Percentiles rank a stretch among this genome's conserved stretches.
Conservation (phyloP, 2,888 invertebrate genomes). For the Nemurella pictetii region DNA sequence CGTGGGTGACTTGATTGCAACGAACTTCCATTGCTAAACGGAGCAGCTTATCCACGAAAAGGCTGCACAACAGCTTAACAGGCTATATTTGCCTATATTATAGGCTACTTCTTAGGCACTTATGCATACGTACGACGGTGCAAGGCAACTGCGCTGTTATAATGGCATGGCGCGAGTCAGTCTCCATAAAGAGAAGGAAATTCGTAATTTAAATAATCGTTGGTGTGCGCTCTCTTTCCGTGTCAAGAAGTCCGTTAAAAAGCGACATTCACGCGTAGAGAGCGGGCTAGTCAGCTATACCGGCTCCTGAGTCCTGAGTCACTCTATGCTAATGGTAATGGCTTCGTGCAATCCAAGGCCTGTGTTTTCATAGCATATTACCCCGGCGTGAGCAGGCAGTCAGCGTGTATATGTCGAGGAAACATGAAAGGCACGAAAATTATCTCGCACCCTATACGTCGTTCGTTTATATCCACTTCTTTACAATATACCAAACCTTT, state of each 20-base stretch:
- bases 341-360: background rate
- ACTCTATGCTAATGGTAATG: conserved; percentile 23
- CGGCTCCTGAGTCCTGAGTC: background rate
- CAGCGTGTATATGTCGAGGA: conserved; percentile 7
- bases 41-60: background rate
- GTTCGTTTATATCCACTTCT: background rate
- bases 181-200: conserved; percentile 31
- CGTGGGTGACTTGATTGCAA: background rate
- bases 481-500: conserved; percentile 20
- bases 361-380: background rate
- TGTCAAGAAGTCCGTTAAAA: conserved; percentile 24
- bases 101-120: background rate
- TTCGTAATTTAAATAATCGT: conserved; percentile 32
- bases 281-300: background rate
- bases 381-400: background rate
- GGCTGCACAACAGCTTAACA: background rate
- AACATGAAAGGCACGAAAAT: conserved; percentile 20
- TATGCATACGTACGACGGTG: background rate
- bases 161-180: conserved; percentile 22
- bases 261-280: background rate
- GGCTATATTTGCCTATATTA: background rate
- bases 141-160: conserved; percentile 19
- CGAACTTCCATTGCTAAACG: background rate
- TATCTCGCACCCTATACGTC: conserved; percentile 1
- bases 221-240: conserved; percentile 28